Conservation (phyloP, 2,113 vertebrate genomes). For the Dipodomys spectabilis region DNA sequence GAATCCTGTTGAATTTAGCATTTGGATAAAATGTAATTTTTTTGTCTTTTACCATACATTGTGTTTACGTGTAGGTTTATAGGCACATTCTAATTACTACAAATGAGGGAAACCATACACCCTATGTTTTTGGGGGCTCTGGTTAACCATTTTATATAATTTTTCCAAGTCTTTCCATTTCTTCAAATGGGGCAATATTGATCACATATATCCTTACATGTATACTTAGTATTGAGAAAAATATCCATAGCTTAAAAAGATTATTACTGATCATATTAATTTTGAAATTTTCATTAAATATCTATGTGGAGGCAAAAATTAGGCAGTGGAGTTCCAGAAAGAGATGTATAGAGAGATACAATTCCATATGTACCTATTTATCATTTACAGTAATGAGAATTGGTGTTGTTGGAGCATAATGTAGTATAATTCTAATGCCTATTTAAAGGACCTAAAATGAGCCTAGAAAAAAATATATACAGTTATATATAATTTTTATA, state of each 20-base stretch:
- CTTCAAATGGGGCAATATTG: too few relatives aligned
- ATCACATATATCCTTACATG: background rate
- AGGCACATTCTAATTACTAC: too few relatives aligned
- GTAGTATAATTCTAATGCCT: background rate
- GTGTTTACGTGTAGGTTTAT: too few relatives aligned
- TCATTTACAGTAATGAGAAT: background rate
- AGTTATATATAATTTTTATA: background rate
- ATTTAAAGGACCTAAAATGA: background rate
- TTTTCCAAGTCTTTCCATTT: too few relatives aligned
- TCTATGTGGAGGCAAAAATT: background rate
- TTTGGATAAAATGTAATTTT: too few relatives aligned
- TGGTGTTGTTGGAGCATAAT: background rate
- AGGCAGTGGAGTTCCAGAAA: background rate
- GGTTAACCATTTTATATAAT: too few relatives aligned
- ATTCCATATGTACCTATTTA: background rate
- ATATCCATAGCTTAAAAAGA: background rate
- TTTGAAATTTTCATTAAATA: constrained; percentile 1
- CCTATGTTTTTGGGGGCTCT: too few relatives aligned
- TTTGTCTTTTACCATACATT: too few relatives aligned
- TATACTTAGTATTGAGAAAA: background rate
- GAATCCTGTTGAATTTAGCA: too few relatives aligned
- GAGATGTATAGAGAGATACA: background rate
- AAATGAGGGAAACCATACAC: too few relatives aligned
- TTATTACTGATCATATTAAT: background rate
- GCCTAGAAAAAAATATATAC: background rate